Evolutionary conservation across 2,113 vertebrate genomes (phyloP).

Genomic region (Megaceryle maxima): DNA sequence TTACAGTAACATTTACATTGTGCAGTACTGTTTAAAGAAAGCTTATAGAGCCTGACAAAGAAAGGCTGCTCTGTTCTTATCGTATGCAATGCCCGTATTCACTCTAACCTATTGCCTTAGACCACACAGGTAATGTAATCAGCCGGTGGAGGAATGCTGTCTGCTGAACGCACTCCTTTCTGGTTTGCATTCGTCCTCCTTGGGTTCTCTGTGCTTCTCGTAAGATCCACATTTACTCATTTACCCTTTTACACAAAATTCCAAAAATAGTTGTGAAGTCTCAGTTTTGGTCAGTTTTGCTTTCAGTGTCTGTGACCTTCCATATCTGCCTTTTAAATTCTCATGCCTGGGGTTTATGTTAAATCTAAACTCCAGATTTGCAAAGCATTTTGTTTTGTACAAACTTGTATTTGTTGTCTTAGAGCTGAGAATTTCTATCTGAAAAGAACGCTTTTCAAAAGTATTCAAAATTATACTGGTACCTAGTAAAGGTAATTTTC

Average conservation of each 20-base stretch:
- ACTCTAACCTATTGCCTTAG: slow-evolving; percentile 16
- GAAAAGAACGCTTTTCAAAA: not conserved
- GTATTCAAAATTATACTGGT: not conserved
- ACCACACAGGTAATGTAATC: slow-evolving; percentile 48
- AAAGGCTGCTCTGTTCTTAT: slow-evolving; percentile 47
- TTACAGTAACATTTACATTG: not conserved
- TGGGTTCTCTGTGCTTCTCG: not conserved
- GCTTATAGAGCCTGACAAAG: not conserved
- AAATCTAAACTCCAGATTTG: not conserved
- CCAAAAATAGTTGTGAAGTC: not conserved
- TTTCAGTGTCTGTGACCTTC: not conserved
- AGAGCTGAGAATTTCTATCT: not conserved
- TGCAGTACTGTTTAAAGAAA: not conserved
- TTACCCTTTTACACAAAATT: not conserved
- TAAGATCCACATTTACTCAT: not conserved
- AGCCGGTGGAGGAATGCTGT: not conserved
- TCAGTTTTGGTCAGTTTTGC: not conserved
- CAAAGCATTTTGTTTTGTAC: not conserved
- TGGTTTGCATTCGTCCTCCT: not conserved
- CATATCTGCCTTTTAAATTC: not conserved
- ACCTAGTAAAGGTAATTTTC: not conserved
- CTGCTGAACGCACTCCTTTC: not conserved
- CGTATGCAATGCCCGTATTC: not conserved
- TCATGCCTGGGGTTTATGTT: not conserved
- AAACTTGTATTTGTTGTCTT: not conserved